Evolutionary conservation across 1,140 invertebrate species (phyloP).

Genomic region (Cryptotermes secundus): DNA sequence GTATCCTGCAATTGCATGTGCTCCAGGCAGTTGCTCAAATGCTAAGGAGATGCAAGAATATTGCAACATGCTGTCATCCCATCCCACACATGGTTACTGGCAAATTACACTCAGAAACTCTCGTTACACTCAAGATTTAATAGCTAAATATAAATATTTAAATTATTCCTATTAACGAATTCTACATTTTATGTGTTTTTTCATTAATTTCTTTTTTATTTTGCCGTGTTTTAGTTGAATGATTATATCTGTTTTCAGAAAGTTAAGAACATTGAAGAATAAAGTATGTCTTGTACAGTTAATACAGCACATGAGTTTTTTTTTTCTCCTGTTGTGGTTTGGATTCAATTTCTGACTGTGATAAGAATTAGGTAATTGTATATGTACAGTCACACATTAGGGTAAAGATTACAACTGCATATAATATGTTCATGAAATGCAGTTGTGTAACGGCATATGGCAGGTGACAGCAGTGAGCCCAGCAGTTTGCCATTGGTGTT

Average conservation of each 20-base stretch:
- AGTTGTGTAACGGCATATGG: background rate
- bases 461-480: background rate
- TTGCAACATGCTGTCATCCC: constrained; percentile 9
- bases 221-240: background rate
- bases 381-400: constrained; percentile 8
- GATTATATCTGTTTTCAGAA: constrained; percentile 2
- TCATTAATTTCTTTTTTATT: constrained; percentile 21
- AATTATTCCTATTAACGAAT: constrained; percentile 29
- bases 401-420: background rate
- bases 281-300: constrained; percentile 20
- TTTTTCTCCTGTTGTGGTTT: constrained; percentile 18
- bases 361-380: constrained; percentile 24
- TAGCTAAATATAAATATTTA: constrained; percentile 26
- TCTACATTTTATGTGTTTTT: constrained; percentile 26
- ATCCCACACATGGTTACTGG: background rate
- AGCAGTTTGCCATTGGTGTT: background rate
- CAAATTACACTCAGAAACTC: constrained; percentile 17
- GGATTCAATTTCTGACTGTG: constrained; percentile 29
- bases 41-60: background rate
- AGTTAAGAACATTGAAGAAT: background rate
- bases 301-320: background rate
- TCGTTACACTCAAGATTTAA: constrained; percentile 21
- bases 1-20: background rate
- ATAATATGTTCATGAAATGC: background rate
- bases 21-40: background rate